Evolutionary conservation across 2,888 invertebrate species (phyloP), one percentile per base, ranked within the genome.

Genomic region (Lasiommata megera): DNA sequence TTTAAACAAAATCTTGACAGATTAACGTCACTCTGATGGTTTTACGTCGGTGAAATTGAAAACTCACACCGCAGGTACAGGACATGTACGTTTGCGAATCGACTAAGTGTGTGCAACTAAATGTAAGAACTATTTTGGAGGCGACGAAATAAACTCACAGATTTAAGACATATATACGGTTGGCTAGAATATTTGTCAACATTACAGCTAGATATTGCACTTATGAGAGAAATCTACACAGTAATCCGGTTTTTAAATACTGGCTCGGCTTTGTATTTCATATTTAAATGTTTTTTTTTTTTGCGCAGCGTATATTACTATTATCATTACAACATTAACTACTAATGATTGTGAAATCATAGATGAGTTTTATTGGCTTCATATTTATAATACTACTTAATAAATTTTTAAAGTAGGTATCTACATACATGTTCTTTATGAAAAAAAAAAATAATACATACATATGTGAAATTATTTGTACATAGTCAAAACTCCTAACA

Each of bases 211-310:
- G 62, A 76, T 84, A 86, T 84, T 88, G 88, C 88, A 88, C 85
- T 84, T 83, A 83, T 72, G 74, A 77, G 76, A 75, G 75, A 82
- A 79, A 80, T 79, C 76, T 84, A 83, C 81, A 84, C 79, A 80
- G 80, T 87, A 84, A 86, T 87, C 85, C 82, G 81, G 86, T 80
- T 82, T 83, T 85, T 82, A 84, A 86, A 86, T 88, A 89, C 84
- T 90, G 89, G 89, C 89, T 90, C 89, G 89, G 89, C 79, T 87
- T 79, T 68, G 77, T 81, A 71, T 79, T 34, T 80, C 75, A 80
- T 77, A 72, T 77, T 76, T 69, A 76, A 76, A 77, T 76, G 75
- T 37, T 72, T 74, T 70, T 72, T 69, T 61, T 65, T 68, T 61
- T 67, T 71, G 70, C 70, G 65, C 66, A 66, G 67, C 63, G 62